These are phyloP conservation scores for Tachycineta bicolor DNA, from an alignment of 2,113 vertebrate species.

Conservation along the genomic window DNA sequence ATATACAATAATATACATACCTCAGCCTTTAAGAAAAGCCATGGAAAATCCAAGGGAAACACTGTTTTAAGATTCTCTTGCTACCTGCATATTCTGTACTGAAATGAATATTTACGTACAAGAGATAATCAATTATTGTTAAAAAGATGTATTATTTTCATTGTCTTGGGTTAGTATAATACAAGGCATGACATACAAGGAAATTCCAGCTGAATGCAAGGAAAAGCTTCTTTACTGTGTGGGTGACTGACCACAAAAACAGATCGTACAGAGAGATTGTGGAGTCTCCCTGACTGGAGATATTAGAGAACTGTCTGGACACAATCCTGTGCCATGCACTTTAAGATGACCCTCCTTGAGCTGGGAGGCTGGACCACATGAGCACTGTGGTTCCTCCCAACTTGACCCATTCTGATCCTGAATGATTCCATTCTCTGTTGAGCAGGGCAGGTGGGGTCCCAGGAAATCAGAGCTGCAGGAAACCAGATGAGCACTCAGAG, in stretches of 20 bases:
- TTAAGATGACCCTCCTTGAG: too few relatives aligned
- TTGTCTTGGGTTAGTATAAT: not conserved
- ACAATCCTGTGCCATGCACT: rapidly evolving
- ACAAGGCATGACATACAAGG: not conserved
- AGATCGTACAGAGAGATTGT: too few relatives aligned
- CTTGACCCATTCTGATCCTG: not conserved
- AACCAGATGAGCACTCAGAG: too few relatives aligned
- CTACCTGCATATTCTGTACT: not conserved
- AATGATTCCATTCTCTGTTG: not conserved
- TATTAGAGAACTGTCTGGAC: not conserved
- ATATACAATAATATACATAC: not conserved
- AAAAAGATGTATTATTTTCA: not conserved
- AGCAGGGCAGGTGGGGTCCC: rapidly evolving
- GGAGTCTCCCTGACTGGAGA: not conserved
- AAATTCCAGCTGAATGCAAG: not conserved
- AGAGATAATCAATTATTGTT: not conserved
- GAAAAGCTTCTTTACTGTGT: not conserved
- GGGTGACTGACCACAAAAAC: not conserved
- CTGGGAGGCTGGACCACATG: not conserved
- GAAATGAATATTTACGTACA: not conserved
- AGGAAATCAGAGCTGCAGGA: not conserved
- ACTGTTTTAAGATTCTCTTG: not conserved
- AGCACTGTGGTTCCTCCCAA: not conserved
- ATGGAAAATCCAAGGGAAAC: not conserved
- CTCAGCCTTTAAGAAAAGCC: not conserved